Percentiles rank a stretch among this genome's conserved stretches.
Conservation (phyloP, 2,888 invertebrate species). For the Hoplodrina ambigua region DNA sequence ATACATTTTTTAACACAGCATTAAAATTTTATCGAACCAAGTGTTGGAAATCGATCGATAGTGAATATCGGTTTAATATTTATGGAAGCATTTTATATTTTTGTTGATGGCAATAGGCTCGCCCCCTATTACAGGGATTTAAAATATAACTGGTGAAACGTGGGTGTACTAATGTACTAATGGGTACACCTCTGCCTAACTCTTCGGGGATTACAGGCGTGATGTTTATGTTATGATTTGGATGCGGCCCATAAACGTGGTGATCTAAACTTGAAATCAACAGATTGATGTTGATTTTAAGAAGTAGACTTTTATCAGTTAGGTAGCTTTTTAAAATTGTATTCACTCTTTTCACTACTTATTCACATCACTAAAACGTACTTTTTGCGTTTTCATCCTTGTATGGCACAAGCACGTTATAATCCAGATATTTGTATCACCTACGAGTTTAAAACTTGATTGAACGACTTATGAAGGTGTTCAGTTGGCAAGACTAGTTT, state of each 20-base stretch:
- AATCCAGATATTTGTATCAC: slow-evolving; percentile 28
- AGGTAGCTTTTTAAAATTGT: not conserved
- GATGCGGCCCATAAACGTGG: no score
- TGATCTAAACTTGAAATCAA: no score
- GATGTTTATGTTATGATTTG: no score
- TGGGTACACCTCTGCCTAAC: no score
- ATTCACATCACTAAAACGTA: slow-evolving; percentile 2
- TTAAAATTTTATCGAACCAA: slow-evolving; percentile 24
- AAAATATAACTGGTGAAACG: no score
- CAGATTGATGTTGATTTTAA: no score
- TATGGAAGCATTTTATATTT: not conserved
- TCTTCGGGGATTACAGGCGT: no score
- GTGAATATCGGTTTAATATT: slow-evolving; percentile 17
- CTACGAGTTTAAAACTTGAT: slow-evolving; percentile 34
- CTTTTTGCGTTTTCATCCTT: slow-evolving; percentile 24
- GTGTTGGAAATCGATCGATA: slow-evolving; percentile 31
- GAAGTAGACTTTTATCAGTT: no score
- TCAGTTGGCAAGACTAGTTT: slow-evolving; percentile 36
- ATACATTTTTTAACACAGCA: slow-evolving; percentile 39
- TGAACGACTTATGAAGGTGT: slow-evolving; percentile 44
- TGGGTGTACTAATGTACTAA: no score
- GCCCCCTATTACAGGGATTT: no score
- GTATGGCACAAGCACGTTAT: slow-evolving; percentile 24
- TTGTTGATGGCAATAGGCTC: no score
- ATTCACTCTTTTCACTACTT: not conserved